Base-by-base conservation (phyloP, 2,888 invertebrate species). In the Erebia epiphron region DNA sequence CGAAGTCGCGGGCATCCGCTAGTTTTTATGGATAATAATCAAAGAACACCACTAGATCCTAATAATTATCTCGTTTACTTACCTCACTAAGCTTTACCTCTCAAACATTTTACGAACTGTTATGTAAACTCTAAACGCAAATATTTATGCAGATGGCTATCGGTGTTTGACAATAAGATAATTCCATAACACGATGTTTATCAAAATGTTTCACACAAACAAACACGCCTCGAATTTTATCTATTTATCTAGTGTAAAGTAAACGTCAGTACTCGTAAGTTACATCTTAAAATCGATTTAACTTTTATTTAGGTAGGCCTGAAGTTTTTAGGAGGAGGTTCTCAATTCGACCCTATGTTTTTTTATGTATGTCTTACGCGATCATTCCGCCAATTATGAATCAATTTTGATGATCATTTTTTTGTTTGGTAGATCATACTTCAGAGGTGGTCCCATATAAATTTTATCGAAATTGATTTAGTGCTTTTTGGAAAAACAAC, bases 111-210 rank as follows among this genome's bases (percentile, higher is more conserved):
- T n/a, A 49, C 49, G 43, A 26, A 8, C 35, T 13, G 67, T 67
- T 67, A 58, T 57, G 57, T 58, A 67, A 67, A 73, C 41, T 67
- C 35, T 58, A 49, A 67, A 70, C 46, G 68, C 43, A 65, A 72
- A 68, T 71, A 70, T 74, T 76, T 66, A 56, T 56, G 46, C 52
- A 58, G 57, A 67, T 72, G 60, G 50, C 57, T 69, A 72, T 72
- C 72, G 61, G 67, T 72, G 67, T 72, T 67, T 72, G 72, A 64
- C 68, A 71, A 43, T 62, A 50, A 63, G 71, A 68, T 71, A 68
- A 60, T 26, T 65, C 57, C 60, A 10, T 67, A 61, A 62, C 68
- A 68, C 50, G 61, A 66, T 67, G 66, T 70, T 66, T 70, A 49
- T 70, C 61, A 26, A 66, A 66, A 46, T 70, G 43, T 66, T 66